Conservation (phyloP, 2,888 invertebrate species). For the Nematopogon swammerdamellus region DNA sequence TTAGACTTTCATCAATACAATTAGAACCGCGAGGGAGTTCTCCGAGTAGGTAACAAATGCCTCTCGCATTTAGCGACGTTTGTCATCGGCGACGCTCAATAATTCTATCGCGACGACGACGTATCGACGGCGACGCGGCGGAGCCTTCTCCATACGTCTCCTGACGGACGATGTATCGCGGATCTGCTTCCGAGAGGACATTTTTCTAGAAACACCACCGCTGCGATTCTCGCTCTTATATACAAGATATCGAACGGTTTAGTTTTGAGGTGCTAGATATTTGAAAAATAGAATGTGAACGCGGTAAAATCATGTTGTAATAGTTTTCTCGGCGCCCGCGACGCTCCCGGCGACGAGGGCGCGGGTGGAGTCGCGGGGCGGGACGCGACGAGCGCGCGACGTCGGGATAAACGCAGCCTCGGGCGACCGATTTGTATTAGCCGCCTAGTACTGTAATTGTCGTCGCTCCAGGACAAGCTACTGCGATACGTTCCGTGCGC, state of each 20-base stretch:
- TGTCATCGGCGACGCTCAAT: not conserved
- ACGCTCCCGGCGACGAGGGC: conserved; percentile 9
- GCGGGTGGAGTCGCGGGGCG: no score
- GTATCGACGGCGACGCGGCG: not conserved
- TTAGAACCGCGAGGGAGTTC: not conserved
- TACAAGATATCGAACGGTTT: not conserved
- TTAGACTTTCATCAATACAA: not conserved
- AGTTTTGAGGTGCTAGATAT: not conserved
- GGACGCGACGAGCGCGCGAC: conserved; percentile 17
- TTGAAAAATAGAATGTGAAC: conserved; percentile 23
- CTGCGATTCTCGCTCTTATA: no score
- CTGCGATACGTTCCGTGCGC: conserved; percentile 28
- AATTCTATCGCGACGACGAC: not conserved
- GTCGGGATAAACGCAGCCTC: conserved; percentile 43
- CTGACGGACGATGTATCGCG: not conserved
- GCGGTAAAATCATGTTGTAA: conserved; percentile 32
- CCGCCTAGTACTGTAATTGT: conserved; percentile 51
- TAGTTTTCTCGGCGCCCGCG: conserved; percentile 27
- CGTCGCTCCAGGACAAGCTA: conserved; percentile 31
- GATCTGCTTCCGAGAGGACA: not conserved
- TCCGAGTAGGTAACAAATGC: not conserved
- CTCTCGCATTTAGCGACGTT: not conserved
- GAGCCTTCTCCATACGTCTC: not conserved
- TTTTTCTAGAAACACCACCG: not conserved
- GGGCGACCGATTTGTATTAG: conserved; percentile 53